Conservation (phyloP, 2,888 invertebrate species). For the Baronia brevicornis region DNA sequence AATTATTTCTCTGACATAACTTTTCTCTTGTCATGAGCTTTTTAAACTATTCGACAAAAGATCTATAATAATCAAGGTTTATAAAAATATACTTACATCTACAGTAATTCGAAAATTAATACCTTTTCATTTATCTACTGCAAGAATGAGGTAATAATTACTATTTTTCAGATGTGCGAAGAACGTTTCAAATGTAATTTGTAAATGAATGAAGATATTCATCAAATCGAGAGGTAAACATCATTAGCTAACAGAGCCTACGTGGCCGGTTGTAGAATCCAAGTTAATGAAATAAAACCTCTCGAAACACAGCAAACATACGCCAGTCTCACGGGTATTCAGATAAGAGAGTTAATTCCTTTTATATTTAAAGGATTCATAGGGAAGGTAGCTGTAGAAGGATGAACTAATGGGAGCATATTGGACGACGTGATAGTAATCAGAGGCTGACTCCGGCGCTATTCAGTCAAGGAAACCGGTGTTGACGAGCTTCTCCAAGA, state of each 20-base stretch:
- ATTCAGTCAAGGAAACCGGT: constrained; percentile 96
- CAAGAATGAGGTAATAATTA: constrained; percentile 17
- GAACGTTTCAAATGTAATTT: neutral
- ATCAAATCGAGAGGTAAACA: constrained; percentile 26
- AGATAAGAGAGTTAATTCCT: constrained; percentile 43
- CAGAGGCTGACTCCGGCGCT: constrained; percentile 83
- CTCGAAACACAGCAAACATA: constrained; percentile 20
- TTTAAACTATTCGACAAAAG: constrained; percentile 20
- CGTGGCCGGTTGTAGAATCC: constrained; percentile 65
- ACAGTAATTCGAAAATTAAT: constrained; percentile 38
- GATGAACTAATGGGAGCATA: constrained; percentile 82
- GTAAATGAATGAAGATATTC: constrained; percentile 2
- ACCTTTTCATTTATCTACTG: constrained; percentile 27
- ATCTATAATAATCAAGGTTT: constrained; percentile 30
- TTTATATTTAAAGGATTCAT: constrained; percentile 69
- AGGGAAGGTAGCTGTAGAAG: constrained; percentile 82
- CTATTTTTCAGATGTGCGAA: neutral
- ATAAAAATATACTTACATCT: constrained; percentile 55
- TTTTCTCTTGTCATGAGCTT: constrained; percentile 11
- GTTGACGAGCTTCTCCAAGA: constrained; percentile 95
- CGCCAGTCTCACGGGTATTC: constrained; percentile 40
- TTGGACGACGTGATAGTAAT: constrained; percentile 80
- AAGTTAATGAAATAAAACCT: constrained; percentile 28
- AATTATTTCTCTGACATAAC: constrained; percentile 36
- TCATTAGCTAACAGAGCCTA: constrained; percentile 37